phyloP scores from a whole-genome alignment of 2,888 invertebrate genomes.

The Tryphoninae sp. region DNA sequence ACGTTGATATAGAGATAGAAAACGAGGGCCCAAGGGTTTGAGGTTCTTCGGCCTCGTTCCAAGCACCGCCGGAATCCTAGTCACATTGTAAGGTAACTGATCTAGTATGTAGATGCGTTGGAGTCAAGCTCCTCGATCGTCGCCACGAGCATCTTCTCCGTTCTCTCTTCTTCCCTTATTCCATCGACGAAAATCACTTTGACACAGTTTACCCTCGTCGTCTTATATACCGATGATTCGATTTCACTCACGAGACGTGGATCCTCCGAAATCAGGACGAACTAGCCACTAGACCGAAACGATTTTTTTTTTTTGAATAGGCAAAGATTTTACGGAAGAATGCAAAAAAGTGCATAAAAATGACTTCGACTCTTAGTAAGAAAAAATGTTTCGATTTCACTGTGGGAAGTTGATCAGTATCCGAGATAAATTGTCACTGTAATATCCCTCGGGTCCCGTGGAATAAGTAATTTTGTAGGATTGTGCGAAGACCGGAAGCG shows the following conservation, averaged over 20 bases:
- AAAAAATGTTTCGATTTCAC: neutral
- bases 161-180: conserved; percentile 22
- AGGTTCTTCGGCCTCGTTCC: conserved; percentile 48
- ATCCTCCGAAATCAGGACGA: conserved; percentile 6
- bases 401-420: neutral
- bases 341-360: neutral
- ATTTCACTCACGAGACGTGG: conserved; percentile 32
- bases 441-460: neutral
- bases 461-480: neutral
- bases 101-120: conserved; percentile 50
- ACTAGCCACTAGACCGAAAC: conserved; percentile 12
- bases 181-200: conserved; percentile 49
- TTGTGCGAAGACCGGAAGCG: too few relatives aligned
- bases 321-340: conserved; percentile 1
- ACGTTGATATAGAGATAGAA: conserved; percentile 26
- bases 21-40: conserved; percentile 24
- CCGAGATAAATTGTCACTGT: neutral
- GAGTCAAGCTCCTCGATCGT: conserved; percentile 31
- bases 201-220: conserved; percentile 52
- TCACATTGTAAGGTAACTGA: conserved; percentile 55
- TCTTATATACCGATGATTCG: conserved; percentile 50
- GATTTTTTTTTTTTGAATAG: neutral
- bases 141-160: conserved; percentile 41
- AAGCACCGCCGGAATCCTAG: conserved; percentile 35
- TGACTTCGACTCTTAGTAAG: neutral